Base-by-base conservation (phyloP, 2,888 invertebrate genomes). In the Ceriagrion tenellum region DNA sequence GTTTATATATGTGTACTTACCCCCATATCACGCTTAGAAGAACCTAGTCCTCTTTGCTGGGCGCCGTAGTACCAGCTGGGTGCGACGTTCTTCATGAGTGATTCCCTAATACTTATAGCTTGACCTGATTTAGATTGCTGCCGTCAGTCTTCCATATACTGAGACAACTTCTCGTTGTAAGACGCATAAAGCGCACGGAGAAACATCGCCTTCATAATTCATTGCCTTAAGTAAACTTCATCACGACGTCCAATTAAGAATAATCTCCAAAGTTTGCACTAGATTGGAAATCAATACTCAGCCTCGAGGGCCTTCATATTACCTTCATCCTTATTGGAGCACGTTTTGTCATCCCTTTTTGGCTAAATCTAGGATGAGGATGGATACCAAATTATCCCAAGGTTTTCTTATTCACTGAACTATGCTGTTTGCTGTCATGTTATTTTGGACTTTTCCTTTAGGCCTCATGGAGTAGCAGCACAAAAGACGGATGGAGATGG, bases 221-320 rank as follows among this genome's bases (percentile, higher is more conserved):
- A 69, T n/a, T n/a, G 69, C n/a, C 69, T 69, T 26, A 69, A 69
- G n/a, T 69, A 69, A 69, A 69, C 69, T 69, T n/a, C n/a, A n/a
- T 69, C 69, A 69, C 59, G 12, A 69, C 6, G 12, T 69, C 69
- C 20, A n/a, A 69, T 35, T 81, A 16, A 35, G 35, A 81, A 81
- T 81, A 13, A 35, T 81, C 30, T 81, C 35, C 13, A 26, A 69
- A 26, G n/a, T 69, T 69, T 81, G 16, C 35, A 18, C 8, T 16
- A 26, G 13, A 35, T 81, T 16, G 81, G 81, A 35, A 35, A 81
- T 81, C 35, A 69, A 69, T 69, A 69, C 26, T 69, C 69, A 26
- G n/a, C 69, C 10, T n/a, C 69, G 8, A 23, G 69, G 26, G 26
- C n/a, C 26, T n/a, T 69, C 2, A 23, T 26, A n/a, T 26, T 69